Evolutionary conservation across 1,140 invertebrate species (phyloP).

Genomic region (Drosophila insularis): DNA sequence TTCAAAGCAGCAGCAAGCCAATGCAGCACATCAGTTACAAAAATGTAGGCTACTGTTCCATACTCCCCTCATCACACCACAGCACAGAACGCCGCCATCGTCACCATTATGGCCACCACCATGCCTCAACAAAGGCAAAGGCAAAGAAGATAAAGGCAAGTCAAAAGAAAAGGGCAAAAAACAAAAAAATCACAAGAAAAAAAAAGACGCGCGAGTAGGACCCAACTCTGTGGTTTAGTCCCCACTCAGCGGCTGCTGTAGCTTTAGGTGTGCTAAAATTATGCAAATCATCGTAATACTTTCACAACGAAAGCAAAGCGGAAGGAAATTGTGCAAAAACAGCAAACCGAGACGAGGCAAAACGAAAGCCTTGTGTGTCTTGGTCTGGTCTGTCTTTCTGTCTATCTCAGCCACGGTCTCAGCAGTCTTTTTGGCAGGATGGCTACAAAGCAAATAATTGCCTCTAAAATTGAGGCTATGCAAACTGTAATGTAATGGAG

Average conservation of each 20-base stretch:
- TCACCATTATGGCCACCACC: neutral
- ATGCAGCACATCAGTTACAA: constrained; percentile 77
- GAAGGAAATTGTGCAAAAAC: constrained; percentile 72
- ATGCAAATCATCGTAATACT: constrained; percentile 81
- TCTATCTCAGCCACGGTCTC: constrained; percentile 26
- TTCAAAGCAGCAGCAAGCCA: constrained; percentile 48
- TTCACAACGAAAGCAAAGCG: constrained; percentile 62
- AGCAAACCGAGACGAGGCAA: constrained; percentile 23
- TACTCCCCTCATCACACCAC: constrained; percentile 2
- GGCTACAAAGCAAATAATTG: constrained; percentile 74
- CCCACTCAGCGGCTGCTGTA: constrained; percentile 58
- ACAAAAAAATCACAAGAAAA: neutral
- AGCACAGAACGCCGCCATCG: neutral
- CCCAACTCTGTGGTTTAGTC: constrained; percentile 46
- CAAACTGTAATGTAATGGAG: constrained; percentile 75
- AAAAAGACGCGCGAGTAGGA: constrained; percentile 35
- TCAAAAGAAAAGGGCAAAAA: constrained; percentile 37
- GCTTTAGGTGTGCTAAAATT: constrained; percentile 75
- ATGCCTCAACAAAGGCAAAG: constrained; percentile 51
- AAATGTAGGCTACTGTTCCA: constrained; percentile 64
- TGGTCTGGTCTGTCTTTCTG: constrained; percentile 34
- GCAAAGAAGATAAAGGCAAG: constrained; percentile 64
- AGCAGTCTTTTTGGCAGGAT: constrained; percentile 56
- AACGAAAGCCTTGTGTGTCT: constrained; percentile 26
- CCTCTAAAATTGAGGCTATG: constrained; percentile 73